These are phyloP conservation scores for Drosophila affinis DNA, from an alignment of 2,888 invertebrate genomes.

Conservation along the genomic window DNA sequence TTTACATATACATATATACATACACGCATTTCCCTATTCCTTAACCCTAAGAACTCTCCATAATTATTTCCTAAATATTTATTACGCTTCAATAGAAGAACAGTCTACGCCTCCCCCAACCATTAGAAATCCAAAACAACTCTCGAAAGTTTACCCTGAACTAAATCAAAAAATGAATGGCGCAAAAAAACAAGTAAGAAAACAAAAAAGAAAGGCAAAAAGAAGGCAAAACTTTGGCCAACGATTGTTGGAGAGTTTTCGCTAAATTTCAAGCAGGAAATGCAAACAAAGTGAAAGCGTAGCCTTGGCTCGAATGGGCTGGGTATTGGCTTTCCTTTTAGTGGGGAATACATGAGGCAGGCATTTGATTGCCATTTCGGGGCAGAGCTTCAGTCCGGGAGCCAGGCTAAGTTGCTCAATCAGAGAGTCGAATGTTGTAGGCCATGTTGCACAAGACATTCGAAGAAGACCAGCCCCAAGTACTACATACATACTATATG, in stretches of 20 bases:
- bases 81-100: background rate
- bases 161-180: background rate
- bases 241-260: constrained; percentile 3
- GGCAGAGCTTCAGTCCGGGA: background rate
- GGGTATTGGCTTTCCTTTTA: constrained; percentile 23
- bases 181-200: too few relatives aligned
- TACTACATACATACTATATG: constrained; percentile 5
- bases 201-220: background rate
- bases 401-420: constrained; percentile 15
- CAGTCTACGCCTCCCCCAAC: background rate
- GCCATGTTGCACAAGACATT: background rate
- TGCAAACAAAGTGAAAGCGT: constrained; percentile 23
- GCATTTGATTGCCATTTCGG: constrained; percentile 31
- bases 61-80: background rate
- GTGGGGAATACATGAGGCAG: constrained; percentile 16
- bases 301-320: constrained; percentile 9
- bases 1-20: too few relatives aligned
- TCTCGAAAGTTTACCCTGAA: background rate
- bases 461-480: background rate
- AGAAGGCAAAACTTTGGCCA: background rate
- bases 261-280: constrained; percentile 34
- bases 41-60: background rate
- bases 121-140: constrained; percentile 19
- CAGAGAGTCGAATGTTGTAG: background rate
- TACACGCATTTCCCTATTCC: background rate